Base-by-base conservation (phyloP, 2,113 vertebrate species). In the Hepsetus odoe region DNA sequence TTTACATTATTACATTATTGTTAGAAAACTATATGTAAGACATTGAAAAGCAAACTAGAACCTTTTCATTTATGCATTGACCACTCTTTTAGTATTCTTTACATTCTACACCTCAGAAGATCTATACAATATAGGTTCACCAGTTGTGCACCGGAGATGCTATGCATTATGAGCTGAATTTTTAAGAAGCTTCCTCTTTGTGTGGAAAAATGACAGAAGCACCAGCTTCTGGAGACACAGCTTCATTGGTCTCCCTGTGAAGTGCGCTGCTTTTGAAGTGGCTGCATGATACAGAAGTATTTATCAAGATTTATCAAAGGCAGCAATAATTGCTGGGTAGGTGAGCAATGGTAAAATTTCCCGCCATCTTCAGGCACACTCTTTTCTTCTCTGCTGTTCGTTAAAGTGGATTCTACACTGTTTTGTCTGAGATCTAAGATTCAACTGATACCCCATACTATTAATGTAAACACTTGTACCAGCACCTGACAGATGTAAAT, bases 381-480 rank as follows among this genome's bases (percentile, higher is more conserved):
- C n/a, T 11, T 2, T n/a, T 20, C 12, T 51, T 22, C 1, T 10
- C 1, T 2, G 20, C 46, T 2, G 4, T 38, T 38, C 35, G 18
- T 0, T 38, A 5, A 38, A 4, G 9, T n/a, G 24, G 8, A 56
- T 9, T 18, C 18, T 30, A 12, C 18, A 14, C 58, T 32, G 13
- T 61, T 18, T 30, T 5, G 58, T 18, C 2, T 10, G 13, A 62
- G 7, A 16, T 33, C 5, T 30, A 1, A 7, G 28, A 20, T 14
- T 5, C 0, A 26, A 1, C 2, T 2, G 13, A 26, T 5, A 9
- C n/a, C n/a, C n/a, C n/a, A n/a, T n/a, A n/a, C n/a, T n/a, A n/a
- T n/a, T n/a, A n/a, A n/a, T n/a, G n/a, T n/a, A n/a, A n/a, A n/a
- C n/a, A n/a, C n/a, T n/a, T n/a, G n/a, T n/a, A n/a, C n/a, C n/a